phyloP scores from a whole-genome alignment of 2,797 vertebrate species.

The Oreochromis mossambicus region DNA sequence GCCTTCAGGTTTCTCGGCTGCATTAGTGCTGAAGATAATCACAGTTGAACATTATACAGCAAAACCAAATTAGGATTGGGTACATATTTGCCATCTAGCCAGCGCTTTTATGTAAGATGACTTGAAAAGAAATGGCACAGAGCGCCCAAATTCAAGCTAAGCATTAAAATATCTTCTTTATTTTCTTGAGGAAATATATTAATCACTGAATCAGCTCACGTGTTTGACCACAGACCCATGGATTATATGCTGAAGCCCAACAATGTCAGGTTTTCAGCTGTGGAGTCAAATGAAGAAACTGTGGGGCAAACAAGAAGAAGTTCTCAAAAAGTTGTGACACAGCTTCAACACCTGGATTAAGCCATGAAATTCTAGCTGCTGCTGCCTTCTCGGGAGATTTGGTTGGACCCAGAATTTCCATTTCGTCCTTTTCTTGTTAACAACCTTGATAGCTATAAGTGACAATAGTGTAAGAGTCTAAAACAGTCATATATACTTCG shows the following conservation, averaged over 20 bases:
- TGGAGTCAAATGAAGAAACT: background rate
- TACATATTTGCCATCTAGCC: background rate
- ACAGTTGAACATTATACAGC: background rate
- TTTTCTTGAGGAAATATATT: background rate
- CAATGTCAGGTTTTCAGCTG: background rate
- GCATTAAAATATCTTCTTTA: background rate
- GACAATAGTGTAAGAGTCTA: background rate
- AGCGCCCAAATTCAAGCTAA: background rate
- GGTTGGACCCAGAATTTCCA: background rate
- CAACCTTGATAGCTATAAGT: background rate
- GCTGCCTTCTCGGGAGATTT: background rate
- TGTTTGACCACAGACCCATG: background rate
- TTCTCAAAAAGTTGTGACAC: background rate
- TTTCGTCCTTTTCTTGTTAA: background rate
- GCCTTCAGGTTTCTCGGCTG: background rate
- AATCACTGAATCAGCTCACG: background rate
- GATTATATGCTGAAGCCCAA: background rate
- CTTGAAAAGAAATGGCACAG: background rate
- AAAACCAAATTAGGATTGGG: background rate
- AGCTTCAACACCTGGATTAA: background rate
- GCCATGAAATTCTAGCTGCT: background rate
- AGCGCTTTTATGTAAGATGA: background rate
- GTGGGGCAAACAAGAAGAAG: background rate
- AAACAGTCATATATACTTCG: background rate
- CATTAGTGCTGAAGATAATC: background rate